Conservation (phyloP, 2,888 invertebrate species). For the Lycocerus yunnanus region DNA sequence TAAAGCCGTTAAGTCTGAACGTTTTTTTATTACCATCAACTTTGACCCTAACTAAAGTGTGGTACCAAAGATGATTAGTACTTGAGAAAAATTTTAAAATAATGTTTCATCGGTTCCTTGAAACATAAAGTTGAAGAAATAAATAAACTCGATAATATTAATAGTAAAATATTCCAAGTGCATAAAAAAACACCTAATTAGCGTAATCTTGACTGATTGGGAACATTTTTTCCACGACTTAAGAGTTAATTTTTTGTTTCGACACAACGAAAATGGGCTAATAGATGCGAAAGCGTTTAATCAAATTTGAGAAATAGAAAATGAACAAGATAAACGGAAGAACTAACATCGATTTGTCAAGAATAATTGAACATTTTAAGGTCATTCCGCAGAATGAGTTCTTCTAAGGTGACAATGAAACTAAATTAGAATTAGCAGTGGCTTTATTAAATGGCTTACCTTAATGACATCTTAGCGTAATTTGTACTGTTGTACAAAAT, state of each 20-base stretch:
- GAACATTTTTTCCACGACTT: no score
- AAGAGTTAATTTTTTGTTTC: neutral
- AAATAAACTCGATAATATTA: no score
- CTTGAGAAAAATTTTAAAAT: neutral
- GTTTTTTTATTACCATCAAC: conserved; percentile 16
- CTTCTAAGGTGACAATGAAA: conserved; percentile 8
- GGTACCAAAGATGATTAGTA: neutral
- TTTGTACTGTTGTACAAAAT: conserved; percentile 5
- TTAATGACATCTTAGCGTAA: conserved; percentile 13
- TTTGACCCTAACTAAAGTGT: conserved; percentile 9
- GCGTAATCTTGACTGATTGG: no score
- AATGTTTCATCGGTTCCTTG: conserved; percentile 11
- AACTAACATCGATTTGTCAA: conserved; percentile 13
- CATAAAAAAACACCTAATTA: no score
- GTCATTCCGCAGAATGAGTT: conserved; percentile 6
- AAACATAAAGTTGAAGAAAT: no score
- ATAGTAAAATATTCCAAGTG: no score
- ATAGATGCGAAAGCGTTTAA: neutral
- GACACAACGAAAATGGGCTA: neutral
- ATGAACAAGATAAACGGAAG: conserved; percentile 5
- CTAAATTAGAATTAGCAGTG: conserved; percentile 15
- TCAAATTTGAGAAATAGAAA: conserved; percentile 6
- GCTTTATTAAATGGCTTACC: conserved; percentile 19
- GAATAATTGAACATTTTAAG: conserved; percentile 17
- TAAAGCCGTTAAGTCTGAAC: neutral